These are phyloP conservation scores for Asteroscopus sphinx DNA, from an alignment of 2,888 invertebrate species.

Conservation along the genomic window DNA sequence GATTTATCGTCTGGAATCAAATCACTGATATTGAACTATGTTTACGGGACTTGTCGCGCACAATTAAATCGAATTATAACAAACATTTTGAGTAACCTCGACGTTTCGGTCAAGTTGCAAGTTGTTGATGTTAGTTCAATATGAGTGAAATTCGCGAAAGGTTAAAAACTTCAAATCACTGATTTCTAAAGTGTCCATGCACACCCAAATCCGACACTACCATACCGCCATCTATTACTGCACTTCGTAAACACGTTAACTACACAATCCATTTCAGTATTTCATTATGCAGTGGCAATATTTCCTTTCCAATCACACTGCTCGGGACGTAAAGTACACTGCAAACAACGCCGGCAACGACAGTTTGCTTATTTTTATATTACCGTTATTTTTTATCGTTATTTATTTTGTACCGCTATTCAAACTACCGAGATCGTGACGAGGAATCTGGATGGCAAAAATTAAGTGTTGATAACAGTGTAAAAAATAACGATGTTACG, in stretches of 20 bases:
- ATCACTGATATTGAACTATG: too few species aligned
- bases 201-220: background rate
- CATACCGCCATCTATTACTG: background rate
- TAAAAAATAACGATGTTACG: slow-evolving; percentile 17
- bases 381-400: slow-evolving; percentile 9
- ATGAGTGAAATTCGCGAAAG: too few species aligned
- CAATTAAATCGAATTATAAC: too few species aligned
- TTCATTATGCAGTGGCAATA: slow-evolving; percentile 48
- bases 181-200: too few species aligned
- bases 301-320: slow-evolving; percentile 47
- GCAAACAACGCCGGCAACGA: slow-evolving; percentile 48
- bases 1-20: too few species aligned
- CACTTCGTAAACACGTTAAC: background rate
- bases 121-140: too few species aligned
- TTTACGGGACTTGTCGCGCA: too few species aligned
- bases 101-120: too few species aligned
- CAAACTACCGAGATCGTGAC: slow-evolving; percentile 47
- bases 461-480: slow-evolving; percentile 34
- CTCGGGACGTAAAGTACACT: slow-evolving; percentile 27
- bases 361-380: slow-evolving; percentile 41
- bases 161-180: too few species aligned
- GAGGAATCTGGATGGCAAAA: slow-evolving; percentile 32
- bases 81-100: too few species aligned
- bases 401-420: slow-evolving; percentile 24
- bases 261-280: slow-evolving; percentile 38